A percentile compares a stretch with the other conserved stretches of the same genome.
Conservation (phyloP, 2,797 vertebrate species). For the Acanthurus leucopareius region DNA sequence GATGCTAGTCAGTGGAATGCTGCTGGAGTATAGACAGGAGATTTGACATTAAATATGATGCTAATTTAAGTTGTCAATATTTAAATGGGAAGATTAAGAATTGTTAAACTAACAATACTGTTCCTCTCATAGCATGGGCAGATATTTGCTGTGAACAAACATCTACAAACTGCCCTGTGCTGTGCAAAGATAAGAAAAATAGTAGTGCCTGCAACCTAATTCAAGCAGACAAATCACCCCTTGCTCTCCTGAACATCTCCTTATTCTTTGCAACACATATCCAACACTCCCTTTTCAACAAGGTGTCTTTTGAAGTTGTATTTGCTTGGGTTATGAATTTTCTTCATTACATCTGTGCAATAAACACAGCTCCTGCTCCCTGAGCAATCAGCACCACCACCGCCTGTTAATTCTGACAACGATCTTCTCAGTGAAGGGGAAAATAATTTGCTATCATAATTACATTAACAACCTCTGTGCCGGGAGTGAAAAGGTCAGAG, state of each 20-base stretch:
- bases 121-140: neutral
- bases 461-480: constrained; percentile 20
- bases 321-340: constrained; percentile 24
- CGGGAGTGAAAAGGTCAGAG: constrained; percentile 18
- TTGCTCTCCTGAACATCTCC: neutral
- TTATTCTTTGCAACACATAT: neutral
- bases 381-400: constrained; percentile 20
- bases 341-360: constrained; percentile 18
- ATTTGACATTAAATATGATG: neutral
- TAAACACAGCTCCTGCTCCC: constrained; percentile 4
- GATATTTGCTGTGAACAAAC: neutral
- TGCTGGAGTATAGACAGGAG: neutral
- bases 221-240: neutral
- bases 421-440: constrained; percentile 5
- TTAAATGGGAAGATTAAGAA: neutral
- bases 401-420: constrained; percentile 2
- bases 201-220: neutral
- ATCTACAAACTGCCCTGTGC: neutral
- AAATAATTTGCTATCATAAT: constrained; percentile 28
- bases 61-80: neutral
- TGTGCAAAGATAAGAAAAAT: neutral
- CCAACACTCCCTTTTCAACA: neutral
- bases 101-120: neutral
- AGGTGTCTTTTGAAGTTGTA: too few species aligned
- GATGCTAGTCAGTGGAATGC: neutral